Evolutionary conservation across 2,888 invertebrate species (phyloP).

Genomic region (Aspidiotus rigidus): DNA sequence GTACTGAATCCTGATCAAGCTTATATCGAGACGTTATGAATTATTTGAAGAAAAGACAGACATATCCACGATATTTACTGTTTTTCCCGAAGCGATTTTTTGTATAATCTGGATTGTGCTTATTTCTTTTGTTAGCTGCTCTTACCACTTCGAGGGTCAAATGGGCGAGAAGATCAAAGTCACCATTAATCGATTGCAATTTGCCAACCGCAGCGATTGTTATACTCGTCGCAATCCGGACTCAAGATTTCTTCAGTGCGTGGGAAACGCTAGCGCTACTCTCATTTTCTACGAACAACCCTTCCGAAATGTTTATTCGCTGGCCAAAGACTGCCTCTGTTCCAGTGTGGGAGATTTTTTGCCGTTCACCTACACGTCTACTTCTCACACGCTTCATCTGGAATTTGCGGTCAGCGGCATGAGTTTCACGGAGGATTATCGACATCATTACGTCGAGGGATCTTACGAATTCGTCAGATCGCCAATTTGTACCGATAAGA

Average conservation of each 20-base stretch:
- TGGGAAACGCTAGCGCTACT: slow-evolving; percentile 59
- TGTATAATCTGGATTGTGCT: neutral
- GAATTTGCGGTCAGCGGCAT: slow-evolving; percentile 73
- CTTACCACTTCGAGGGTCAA: slow-evolving; percentile 77
- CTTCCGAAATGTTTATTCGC: slow-evolving; percentile 36
- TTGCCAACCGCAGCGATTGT: slow-evolving; percentile 50
- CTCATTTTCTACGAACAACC: slow-evolving; percentile 49
- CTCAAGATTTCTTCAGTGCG: slow-evolving; percentile 60
- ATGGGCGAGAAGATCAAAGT: slow-evolving; percentile 70
- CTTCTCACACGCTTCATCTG: slow-evolving; percentile 66
- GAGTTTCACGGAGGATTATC: slow-evolving; percentile 76
- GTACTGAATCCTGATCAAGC: too few species aligned
- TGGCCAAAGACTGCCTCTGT: slow-evolving; percentile 68
- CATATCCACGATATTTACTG: neutral
- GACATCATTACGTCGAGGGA: slow-evolving; percentile 73
- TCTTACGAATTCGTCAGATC: slow-evolving; percentile 70
- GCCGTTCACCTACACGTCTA: slow-evolving; percentile 67
- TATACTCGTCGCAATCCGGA: slow-evolving; percentile 54
- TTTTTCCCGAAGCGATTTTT: neutral
- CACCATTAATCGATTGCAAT: slow-evolving; percentile 62
- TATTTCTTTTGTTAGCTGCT: slow-evolving; percentile 53
- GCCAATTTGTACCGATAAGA: slow-evolving; percentile 59
- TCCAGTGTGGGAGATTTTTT: slow-evolving; percentile 48
- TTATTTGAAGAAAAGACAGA: too few species aligned
- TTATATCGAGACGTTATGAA: too few species aligned